phyloP scores from a whole-genome alignment of 2,113 vertebrate species.

The Urocitellus parryii region DNA sequence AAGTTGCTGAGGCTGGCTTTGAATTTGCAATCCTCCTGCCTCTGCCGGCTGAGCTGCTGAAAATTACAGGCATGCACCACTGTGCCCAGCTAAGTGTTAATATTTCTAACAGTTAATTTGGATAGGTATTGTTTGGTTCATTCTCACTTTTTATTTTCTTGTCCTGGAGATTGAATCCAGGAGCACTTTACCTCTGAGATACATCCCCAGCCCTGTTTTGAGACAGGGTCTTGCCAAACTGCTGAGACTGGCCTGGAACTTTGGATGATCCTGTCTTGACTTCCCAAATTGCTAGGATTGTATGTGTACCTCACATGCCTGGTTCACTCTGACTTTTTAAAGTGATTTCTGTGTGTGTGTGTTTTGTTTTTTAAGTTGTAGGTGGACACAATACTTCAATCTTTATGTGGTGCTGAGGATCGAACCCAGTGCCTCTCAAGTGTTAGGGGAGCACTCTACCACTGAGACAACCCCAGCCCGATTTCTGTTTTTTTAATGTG shows the following conservation, averaged over 20 bases:
- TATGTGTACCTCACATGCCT: neutral
- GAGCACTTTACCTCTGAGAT: neutral
- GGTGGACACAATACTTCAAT: too few species aligned
- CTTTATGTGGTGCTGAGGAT: too few species aligned
- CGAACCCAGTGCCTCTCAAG: too few species aligned
- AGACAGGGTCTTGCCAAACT: neutral
- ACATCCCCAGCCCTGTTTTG: neutral
- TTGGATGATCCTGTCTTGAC: neutral
- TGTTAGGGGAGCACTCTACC: too few species aligned
- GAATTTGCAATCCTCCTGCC: neutral
- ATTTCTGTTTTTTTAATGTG: too few species aligned
- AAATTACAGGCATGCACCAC: neutral
- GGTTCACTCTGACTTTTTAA: neutral
- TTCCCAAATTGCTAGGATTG: neutral
- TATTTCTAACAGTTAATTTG: conserved; percentile 3
- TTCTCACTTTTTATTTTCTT: neutral
- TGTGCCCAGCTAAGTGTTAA: neutral
- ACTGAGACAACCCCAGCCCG: too few species aligned
- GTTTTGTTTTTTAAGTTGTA: too few species aligned
- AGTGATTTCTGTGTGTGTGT: neutral
- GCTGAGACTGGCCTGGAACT: neutral
- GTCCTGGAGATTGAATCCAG: neutral
- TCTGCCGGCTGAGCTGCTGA: neutral
- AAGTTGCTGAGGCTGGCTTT: neutral
- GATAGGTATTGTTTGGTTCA: neutral